phyloP scores from a whole-genome alignment of 2,797 vertebrate species.

The Halcyon leucocephala region DNA sequence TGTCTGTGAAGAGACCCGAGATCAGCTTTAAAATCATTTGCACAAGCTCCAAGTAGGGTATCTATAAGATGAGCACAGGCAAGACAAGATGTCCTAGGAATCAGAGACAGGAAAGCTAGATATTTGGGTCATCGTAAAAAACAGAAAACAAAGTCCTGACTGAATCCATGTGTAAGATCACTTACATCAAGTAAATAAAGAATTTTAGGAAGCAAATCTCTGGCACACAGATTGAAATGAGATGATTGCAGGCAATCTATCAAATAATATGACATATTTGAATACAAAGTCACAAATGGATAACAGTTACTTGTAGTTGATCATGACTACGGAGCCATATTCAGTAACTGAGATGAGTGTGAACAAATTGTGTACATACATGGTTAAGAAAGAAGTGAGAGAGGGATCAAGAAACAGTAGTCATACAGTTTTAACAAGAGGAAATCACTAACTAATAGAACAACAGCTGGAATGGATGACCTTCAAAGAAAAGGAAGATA shows the following conservation, averaged over 20 bases:
- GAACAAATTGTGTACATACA: background rate
- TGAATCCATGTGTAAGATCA: background rate
- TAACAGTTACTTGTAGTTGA: background rate
- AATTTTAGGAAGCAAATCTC: constrained; percentile 8
- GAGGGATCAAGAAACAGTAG: background rate
- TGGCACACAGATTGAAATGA: constrained; percentile 36
- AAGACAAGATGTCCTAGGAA: constrained; percentile 31
- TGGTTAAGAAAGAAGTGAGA: background rate
- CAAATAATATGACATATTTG: background rate
- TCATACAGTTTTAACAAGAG: background rate
- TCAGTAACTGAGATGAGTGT: background rate
- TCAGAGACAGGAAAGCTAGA: background rate
- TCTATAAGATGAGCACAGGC: background rate
- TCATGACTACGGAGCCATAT: background rate
- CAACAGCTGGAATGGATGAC: background rate
- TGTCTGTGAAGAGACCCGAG: background rate
- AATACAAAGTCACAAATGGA: constrained; percentile 37
- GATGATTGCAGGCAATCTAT: constrained; percentile 21
- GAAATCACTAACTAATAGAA: constrained; percentile 13
- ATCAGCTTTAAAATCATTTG: background rate
- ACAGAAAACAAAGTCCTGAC: background rate
- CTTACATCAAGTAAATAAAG: background rate
- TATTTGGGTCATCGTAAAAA: background rate
- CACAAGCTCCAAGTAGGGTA: background rate
- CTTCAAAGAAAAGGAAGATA: constrained; percentile 7